A percentile compares a stretch with the other conserved stretches of the same genome.
Conservation (phyloP, 2,797 vertebrate species). For the Echeneis naucrates region DNA sequence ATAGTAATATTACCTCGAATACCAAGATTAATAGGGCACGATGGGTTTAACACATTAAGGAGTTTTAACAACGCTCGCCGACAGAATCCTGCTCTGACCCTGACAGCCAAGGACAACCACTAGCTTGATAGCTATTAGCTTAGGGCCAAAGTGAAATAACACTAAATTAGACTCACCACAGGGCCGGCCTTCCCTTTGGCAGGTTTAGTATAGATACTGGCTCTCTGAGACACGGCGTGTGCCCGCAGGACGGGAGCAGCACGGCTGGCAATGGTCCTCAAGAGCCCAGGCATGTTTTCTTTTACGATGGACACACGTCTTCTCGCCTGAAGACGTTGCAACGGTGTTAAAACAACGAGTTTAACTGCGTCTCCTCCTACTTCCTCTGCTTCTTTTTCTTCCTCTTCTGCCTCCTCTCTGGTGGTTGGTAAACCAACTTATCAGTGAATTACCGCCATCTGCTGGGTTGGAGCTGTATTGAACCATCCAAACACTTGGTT, state of each 20-base stretch:
- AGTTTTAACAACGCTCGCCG: fast-evolving
- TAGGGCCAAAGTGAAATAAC: fast-evolving
- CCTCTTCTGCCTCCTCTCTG: no score
- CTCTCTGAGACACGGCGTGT: constrained; percentile 32
- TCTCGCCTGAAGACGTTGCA: neutral
- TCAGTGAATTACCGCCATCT: no score
- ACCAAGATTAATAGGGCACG: fast-evolving
- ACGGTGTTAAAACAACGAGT: neutral
- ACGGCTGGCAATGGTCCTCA: constrained; percentile 44
- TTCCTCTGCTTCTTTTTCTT: no score
- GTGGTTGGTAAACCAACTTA: no score
- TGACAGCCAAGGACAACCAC: constrained; percentile 58
- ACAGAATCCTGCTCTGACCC: constrained; percentile 42
- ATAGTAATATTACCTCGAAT: fast-evolving
- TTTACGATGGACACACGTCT: fast-evolving
- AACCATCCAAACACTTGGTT: no score
- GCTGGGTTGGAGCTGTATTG: no score
- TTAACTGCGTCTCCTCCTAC: no score
- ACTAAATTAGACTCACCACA: constrained; percentile 13
- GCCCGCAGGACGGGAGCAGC: constrained; percentile 43
- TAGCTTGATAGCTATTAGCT: constrained; percentile 6
- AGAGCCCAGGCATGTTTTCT: constrained; percentile 49
- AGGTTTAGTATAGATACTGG: constrained; percentile 4
- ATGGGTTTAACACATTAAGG: neutral
- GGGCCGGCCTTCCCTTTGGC: constrained; percentile 37